A percentile compares a stretch with the other conserved stretches of the same genome.
Conservation (phyloP, 30 jellyfish, hydroid and myxozoan genomes). For the Aurelia coerulea region DNA sequence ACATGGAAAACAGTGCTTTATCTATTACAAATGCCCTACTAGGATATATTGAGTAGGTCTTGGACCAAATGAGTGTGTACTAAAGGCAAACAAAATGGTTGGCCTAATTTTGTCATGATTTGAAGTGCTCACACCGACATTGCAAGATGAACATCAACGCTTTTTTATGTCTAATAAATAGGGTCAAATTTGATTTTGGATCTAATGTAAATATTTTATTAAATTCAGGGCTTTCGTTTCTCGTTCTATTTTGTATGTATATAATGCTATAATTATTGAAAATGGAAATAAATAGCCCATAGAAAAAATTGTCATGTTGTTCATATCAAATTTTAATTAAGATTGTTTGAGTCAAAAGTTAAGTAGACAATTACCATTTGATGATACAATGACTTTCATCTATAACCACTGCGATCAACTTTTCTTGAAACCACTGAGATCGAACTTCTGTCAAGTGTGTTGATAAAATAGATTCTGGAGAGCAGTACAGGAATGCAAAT, state of each 20-base stretch:
- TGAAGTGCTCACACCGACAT: constrained; percentile 21
- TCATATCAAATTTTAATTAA: too few relatives aligned
- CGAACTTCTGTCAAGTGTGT: constrained; percentile 32
- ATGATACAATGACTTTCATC: constrained; percentile 32
- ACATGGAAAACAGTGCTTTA: constrained; percentile 25
- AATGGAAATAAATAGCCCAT: too few relatives aligned
- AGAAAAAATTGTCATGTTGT: too few relatives aligned
- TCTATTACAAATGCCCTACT: constrained; percentile 7
- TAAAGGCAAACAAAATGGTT: too few relatives aligned
- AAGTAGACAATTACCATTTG: constrained; percentile 32
- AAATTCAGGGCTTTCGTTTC: too few relatives aligned
- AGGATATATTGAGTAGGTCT: constrained; percentile 10
- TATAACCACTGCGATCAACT: constrained; percentile 24
- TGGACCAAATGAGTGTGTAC: too few relatives aligned
- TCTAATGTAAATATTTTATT: background rate
- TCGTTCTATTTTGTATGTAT: too few relatives aligned
- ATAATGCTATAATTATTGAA: too few relatives aligned
- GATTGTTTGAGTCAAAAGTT: too few relatives aligned
- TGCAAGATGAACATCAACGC: background rate
- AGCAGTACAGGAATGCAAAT: constrained; percentile 24
- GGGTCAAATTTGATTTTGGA: constrained; percentile 17
- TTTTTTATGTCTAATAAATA: background rate
- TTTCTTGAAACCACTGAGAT: constrained; percentile 34
- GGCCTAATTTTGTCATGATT: too few relatives aligned
- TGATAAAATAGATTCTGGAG: constrained; percentile 35